phyloP scores from a whole-genome alignment of 35 echinoderm and acorn worm genomes.

The Apostichopus californicus region DNA sequence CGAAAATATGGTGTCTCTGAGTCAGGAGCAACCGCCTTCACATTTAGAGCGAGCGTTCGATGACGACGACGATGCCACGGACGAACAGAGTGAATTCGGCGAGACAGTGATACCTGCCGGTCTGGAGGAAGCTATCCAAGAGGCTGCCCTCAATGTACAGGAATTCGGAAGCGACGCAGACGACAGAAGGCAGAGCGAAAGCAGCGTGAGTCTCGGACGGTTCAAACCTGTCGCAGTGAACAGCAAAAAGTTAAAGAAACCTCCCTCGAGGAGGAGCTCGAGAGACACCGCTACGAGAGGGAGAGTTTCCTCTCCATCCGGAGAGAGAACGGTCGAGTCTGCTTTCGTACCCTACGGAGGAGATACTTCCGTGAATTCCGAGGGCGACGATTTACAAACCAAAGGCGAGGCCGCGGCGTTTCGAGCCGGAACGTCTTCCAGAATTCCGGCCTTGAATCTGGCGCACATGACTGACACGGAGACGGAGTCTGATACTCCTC shows the following conservation, averaged over 20 bases:
- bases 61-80: neutral
- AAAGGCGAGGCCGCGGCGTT: neutral
- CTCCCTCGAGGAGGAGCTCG: slow-evolving; percentile 16
- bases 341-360: neutral
- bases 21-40: slow-evolving; percentile 7
- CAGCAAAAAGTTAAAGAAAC: neutral
- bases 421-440: neutral
- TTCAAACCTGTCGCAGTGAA: slow-evolving; percentile 64
- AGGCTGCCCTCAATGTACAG: slow-evolving; percentile 47
- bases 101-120: slow-evolving; percentile 44
- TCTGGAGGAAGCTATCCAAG: slow-evolving; percentile 7
- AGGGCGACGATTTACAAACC: neutral
- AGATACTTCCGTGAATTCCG: neutral
- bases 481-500: slow-evolving; percentile 38
- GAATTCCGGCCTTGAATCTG: slow-evolving; percentile 15
- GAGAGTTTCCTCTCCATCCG: neutral
- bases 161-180: slow-evolving; percentile 45
- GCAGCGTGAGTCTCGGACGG: slow-evolving; percentile 64
- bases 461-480: slow-evolving; percentile 28
- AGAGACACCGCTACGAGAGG: neutral
- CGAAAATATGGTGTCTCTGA: slow-evolving; percentile 24
- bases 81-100: slow-evolving; percentile 47
- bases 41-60: slow-evolving; percentile 1
- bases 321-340: neutral
- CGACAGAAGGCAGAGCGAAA: slow-evolving; percentile 43